Conservation (phyloP, 2,797 vertebrate genomes). For the Neosalanx taihuensis region DNA sequence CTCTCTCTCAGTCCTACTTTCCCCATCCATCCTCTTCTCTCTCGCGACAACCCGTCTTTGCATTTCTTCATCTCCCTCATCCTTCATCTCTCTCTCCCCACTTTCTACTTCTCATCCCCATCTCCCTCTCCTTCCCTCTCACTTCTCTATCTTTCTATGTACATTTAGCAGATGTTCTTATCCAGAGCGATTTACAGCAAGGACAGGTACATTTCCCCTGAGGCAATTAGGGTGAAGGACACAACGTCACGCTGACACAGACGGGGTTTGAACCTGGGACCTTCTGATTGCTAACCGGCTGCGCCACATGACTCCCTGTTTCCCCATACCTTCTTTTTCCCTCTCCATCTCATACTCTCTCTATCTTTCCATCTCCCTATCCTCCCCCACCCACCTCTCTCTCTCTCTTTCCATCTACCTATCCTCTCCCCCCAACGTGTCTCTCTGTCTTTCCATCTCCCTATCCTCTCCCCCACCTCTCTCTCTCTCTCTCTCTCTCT, state of each 20-base stretch:
- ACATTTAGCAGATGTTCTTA: no score
- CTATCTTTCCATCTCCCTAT: not conserved
- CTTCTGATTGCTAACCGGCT: no score
- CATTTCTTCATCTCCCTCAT: not conserved
- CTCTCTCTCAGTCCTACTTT: not conserved
- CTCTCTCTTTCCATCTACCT: not conserved
- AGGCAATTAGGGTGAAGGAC: no score
- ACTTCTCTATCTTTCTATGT: not conserved
- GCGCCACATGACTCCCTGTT: no score
- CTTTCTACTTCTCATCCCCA: not conserved
- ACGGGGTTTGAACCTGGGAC: no score
- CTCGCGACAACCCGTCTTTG: no score
- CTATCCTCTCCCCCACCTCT: not conserved
- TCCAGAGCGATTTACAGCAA: no score
- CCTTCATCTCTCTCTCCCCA: not conserved
- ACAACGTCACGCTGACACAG: no score
- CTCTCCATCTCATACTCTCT: no score
- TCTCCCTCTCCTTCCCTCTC: not conserved
- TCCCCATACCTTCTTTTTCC: not conserved
- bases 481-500: not conserved
- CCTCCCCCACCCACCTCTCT: not conserved
- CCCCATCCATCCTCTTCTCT: no score
- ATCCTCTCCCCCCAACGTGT: not conserved
- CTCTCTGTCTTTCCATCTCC: not conserved
- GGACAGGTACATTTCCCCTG: no score